Percentiles rank a stretch among this genome's conserved stretches.
These are phyloP conservation scores for Arrhamphus sclerolepis DNA, from an alignment of 2,797 vertebrate species.

Conservation along the genomic window DNA sequence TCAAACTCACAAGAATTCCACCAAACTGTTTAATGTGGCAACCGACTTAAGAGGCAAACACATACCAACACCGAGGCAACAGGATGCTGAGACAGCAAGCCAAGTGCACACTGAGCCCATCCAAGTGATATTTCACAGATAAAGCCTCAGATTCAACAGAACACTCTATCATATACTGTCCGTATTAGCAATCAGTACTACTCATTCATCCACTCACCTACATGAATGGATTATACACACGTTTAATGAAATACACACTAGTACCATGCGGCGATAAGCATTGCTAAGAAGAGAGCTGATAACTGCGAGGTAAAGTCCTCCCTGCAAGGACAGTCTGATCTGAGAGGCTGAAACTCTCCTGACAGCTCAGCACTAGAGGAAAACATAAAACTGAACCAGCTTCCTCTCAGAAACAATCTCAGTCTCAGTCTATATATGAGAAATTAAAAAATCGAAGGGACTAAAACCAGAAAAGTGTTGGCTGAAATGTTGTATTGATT, in stretches of 20 bases:
- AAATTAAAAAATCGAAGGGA: not conserved
- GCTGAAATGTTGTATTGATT: too few species aligned
- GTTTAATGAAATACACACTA: conserved; percentile 16
- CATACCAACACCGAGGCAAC: too few species aligned
- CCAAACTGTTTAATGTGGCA: conserved; percentile 19
- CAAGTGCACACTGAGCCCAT: not conserved
- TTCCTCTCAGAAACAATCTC: not conserved
- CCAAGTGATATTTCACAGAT: conserved; percentile 12
- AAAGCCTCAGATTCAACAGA: conserved; percentile 5
- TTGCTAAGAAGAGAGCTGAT: conserved; percentile 46
- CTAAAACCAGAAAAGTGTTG: too few species aligned
- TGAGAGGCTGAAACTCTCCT: conserved; percentile 36
- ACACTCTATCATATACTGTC: not conserved
- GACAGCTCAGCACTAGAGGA: conserved; percentile 53
- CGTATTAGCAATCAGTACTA: conserved; percentile 19
- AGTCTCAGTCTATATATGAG: not conserved
- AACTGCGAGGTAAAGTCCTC: conserved; percentile 74
- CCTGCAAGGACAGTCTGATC: conserved; percentile 71
- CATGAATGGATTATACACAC: conserved; percentile 27
- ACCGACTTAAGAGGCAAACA: conserved; percentile 9
- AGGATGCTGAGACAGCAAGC: not conserved
- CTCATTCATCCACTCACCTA: conserved; percentile 12
- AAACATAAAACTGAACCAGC: not conserved
- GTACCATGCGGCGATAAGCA: conserved; percentile 60
- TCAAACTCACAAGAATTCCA: conserved; percentile 21